A percentile compares a stretch with the other conserved stretches of the same genome.
Evolutionary conservation across 2,113 vertebrate species (phyloP).

Genomic region (Crotalus helleri): DNA sequence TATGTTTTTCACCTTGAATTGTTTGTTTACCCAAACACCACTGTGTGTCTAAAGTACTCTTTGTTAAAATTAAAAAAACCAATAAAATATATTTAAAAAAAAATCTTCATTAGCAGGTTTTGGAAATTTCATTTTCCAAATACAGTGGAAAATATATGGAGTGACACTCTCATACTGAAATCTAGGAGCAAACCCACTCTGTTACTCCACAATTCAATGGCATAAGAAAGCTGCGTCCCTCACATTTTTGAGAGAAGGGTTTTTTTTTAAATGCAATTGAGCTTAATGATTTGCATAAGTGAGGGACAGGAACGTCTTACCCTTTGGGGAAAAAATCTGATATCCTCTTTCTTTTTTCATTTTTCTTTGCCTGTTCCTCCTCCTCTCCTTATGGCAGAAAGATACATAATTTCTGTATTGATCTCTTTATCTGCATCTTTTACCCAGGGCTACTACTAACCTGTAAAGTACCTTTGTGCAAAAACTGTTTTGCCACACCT

Average conservation of each 20-base stretch:
- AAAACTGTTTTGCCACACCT: neutral
- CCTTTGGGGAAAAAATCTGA: neutral
- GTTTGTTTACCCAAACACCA: too few species aligned
- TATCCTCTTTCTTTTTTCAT: neutral
- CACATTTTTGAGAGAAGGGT: neutral
- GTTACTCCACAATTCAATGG: neutral
- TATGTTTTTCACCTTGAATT: too few species aligned
- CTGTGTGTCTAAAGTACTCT: too few species aligned
- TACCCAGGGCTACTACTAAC: neutral
- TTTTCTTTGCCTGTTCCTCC: neutral
- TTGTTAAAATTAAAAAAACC: too few species aligned
- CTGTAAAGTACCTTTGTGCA: neutral
- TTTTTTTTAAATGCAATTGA: neutral
- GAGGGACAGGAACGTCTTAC: neutral
- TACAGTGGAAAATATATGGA: neutral
- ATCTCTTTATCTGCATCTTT: neutral
- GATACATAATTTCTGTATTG: neutral
- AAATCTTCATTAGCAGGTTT: neutral
- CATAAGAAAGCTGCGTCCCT: neutral
- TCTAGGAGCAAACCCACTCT: neutral
- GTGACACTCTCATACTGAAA: neutral
- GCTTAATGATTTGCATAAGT: neutral
- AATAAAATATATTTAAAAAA: neutral
- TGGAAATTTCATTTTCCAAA: neutral
- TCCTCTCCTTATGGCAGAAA: neutral